Base-by-base conservation (phyloP, 2,888 invertebrate species). In the Urechis unicinctus region DNA sequence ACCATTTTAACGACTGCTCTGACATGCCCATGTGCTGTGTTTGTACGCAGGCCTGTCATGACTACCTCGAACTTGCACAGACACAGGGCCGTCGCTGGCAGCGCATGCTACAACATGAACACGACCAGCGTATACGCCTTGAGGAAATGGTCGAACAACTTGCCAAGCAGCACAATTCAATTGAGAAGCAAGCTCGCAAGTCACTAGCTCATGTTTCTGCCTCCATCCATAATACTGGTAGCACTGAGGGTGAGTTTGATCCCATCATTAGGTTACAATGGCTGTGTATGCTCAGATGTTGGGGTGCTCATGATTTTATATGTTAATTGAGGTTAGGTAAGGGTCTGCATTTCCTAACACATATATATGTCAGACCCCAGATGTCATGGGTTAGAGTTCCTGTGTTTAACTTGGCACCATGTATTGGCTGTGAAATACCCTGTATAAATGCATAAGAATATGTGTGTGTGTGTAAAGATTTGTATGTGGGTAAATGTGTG, bases 71-170 rank as follows among this genome's bases (percentile, higher is more conserved):
- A 51, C 85, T 93, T 57, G 92, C 94, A 17, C 88, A 92, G 68
- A 85, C 85, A 28, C 93, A 96, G 66, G 91, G 91, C 51, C 86
- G 88, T 57, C 90, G 94, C 66, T 91, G 96, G 91, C 89, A 89
- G 65, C 88, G 90, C 66, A 85, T 92, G 76, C 80, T 97, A 61
- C 91, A 94, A 67, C 91, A 93, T 78, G 96, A 98, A 75, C 87
- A 95, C 25, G 94, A 96, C 65, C 94, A 96, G 79, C 86, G 94
- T 70, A 84, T 88, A 75, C 85, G 92, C 48, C 65, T 77, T 25
- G 74, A 67, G 57, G 93, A 93, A 72, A 91, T 98, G 82, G 92
- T 98, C 21, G 97, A 98, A 76, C 94, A 95, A 71, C 83, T 99
- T 60, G 98, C 98, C 17, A 85, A 92, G 65, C 98, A 98, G 74